Evolutionary conservation across 2,888 invertebrate species (phyloP).

Genomic region (Choristoneura rosaceana): DNA sequence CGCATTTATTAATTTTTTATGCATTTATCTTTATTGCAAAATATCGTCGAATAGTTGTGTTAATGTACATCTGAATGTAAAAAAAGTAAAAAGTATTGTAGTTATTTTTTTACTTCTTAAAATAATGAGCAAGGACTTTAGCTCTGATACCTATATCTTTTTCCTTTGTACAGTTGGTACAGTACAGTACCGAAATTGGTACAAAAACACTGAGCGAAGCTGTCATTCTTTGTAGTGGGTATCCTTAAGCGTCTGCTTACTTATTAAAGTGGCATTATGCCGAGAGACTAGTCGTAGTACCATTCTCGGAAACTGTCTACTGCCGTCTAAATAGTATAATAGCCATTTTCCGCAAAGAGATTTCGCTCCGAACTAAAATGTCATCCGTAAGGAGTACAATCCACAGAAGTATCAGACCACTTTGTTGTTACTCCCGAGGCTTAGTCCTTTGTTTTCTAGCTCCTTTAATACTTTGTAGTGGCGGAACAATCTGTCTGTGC

Average conservation of each 20-base stretch:
- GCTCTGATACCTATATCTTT: too few species aligned
- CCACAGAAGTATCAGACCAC: conserved; percentile 72
- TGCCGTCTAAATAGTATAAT: conserved; percentile 16
- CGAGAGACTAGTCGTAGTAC: not conserved
- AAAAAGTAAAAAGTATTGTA: too few species aligned
- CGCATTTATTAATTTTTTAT: too few species aligned
- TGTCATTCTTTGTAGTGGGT: not conserved
- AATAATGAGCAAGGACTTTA: too few species aligned
- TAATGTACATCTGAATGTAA: too few species aligned
- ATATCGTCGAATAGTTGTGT: too few species aligned
- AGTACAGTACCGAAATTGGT: not conserved
- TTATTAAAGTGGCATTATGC: conserved; percentile 7
- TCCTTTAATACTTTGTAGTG: conserved; percentile 77
- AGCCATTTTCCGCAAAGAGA: conserved; percentile 57
- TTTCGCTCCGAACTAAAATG: conserved; percentile 70
- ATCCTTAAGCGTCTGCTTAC: not conserved
- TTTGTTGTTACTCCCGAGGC: conserved; percentile 72
- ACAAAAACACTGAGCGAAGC: not conserved
- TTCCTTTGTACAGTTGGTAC: too few species aligned
- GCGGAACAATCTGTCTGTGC: conserved; percentile 68
- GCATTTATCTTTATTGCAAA: too few species aligned
- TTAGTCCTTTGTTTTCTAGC: conserved; percentile 78
- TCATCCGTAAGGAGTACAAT: conserved; percentile 68
- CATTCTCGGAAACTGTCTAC: conserved; percentile 4
- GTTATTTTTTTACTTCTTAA: too few species aligned